Evolutionary conservation across 2,797 vertebrate genomes (phyloP).

Genomic region (Catostomus latipinnis): DNA sequence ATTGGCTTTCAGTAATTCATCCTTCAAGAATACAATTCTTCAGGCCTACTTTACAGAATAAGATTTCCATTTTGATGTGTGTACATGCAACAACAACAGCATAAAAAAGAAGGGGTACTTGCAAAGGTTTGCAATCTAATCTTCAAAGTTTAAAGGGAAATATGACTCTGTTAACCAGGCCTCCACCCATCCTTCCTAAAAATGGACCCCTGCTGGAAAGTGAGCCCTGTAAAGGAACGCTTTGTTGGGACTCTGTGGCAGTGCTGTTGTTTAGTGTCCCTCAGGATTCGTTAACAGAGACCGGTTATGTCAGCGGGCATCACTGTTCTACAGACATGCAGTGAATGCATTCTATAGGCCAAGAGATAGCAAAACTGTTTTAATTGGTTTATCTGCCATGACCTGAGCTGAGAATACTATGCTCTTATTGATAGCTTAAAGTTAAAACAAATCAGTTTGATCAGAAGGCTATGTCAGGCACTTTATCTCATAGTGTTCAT

Average conservation of each 20-base stretch:
- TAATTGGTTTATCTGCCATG: not conserved
- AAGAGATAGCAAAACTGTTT: conserved; percentile 5
- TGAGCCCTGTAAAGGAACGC: conserved; percentile 42
- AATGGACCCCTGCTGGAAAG: conserved; percentile 60
- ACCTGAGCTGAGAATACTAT: too few relatives aligned
- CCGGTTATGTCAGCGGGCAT: conserved; percentile 47
- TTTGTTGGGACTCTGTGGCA: conserved; percentile 45
- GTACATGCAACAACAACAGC: not conserved
- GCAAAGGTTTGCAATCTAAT: conserved; percentile 37
- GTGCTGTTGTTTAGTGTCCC: conserved; percentile 73
- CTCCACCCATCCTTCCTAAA: conserved; percentile 73
- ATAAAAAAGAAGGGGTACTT: not conserved
- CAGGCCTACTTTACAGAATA: conserved; percentile 9
- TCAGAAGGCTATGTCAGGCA: too few relatives aligned
- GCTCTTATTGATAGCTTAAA: too few relatives aligned
- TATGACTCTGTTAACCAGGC: conserved; percentile 40
- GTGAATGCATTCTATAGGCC: not conserved
- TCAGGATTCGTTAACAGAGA: conserved; percentile 60
- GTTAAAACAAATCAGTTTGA: too few relatives aligned
- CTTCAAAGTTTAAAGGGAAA: conserved; percentile 56
- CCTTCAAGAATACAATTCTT: not conserved
- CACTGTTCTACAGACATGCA: not conserved
- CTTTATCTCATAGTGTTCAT: too few relatives aligned
- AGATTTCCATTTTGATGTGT: not conserved
- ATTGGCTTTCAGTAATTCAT: not conserved